Percentiles rank a stretch among this genome's conserved stretches.
These are phyloP conservation scores for Mimachlamys varia DNA, from an alignment of 2,888 invertebrate genomes.

Conservation along the genomic window DNA sequence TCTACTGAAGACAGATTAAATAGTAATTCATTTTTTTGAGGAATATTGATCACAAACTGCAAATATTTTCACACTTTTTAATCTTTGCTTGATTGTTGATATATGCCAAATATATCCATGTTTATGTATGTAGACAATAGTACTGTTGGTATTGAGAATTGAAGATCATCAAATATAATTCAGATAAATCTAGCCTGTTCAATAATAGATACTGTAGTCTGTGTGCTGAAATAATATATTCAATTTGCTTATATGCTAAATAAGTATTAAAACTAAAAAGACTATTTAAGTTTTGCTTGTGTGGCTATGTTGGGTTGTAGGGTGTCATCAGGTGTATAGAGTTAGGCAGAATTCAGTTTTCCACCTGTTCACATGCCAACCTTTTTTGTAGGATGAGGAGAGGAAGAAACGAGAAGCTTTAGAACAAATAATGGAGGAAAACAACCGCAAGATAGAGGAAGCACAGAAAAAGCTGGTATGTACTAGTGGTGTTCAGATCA, in stretches of 20 bases:
- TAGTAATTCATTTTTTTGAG: neutral
- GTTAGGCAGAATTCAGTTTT: neutral
- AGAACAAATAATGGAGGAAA: slow-evolving; percentile 98
- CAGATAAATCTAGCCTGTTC: neutral
- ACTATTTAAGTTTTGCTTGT: neutral
- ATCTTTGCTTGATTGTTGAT: neutral
- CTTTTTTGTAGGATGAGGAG: slow-evolving; percentile 94
- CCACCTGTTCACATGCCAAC: slow-evolving; percentile 41
- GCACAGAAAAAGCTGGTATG: slow-evolving; percentile 96
- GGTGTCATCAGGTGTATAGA: neutral
- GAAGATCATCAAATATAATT: neutral
- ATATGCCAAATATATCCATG: neutral
- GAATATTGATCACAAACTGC: neutral
- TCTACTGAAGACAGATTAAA: neutral
- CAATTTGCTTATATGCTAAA: neutral
- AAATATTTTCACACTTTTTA: neutral
- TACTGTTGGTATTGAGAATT: neutral
- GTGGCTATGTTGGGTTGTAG: neutral
- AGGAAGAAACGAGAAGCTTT: slow-evolving; percentile 96
- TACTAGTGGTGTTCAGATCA: slow-evolving; percentile 70
- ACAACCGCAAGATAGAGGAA: slow-evolving; percentile 98
- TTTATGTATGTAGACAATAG: neutral
- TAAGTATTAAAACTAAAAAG: neutral
- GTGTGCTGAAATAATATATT: neutral
- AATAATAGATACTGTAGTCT: neutral